Conservation (phyloP, 2,797 vertebrate genomes). For the Linurgus olivaceus region DNA sequence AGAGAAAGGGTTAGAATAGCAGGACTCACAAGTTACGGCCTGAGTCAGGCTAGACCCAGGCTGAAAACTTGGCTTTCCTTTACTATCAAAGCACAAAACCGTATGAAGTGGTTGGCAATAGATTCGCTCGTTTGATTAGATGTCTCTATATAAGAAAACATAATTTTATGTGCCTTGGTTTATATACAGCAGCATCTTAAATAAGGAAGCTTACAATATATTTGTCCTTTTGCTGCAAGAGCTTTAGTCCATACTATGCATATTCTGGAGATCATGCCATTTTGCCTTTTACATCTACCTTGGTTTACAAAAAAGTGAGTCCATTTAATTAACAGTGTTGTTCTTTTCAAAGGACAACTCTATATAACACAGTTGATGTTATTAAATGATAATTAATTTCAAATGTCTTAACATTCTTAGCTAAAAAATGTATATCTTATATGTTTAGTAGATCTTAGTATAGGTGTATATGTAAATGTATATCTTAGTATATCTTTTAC, state of each 20-base stretch:
- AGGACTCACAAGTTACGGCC: constrained; percentile 86
- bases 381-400: neutral
- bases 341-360: constrained; percentile 49
- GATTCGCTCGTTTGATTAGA: constrained; percentile 64
- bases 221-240: constrained; percentile 64
- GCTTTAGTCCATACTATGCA: constrained; percentile 24
- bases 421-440: neutral
- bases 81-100: constrained; percentile 69
- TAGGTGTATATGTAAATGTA: neutral
- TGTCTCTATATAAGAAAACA: constrained; percentile 38
- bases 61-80: constrained; percentile 79
- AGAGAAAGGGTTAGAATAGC: constrained; percentile 98
- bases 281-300: constrained; percentile 53
- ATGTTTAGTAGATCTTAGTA: neutral
- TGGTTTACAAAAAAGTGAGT: constrained; percentile 22
- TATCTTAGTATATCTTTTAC: neutral
- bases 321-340: constrained; percentile 41
- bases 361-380: neutral
- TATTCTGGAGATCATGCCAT: constrained; percentile 25
- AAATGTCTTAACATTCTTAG: neutral
- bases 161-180: constrained; percentile 33
- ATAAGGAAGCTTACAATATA: neutral
- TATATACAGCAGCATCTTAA: constrained; percentile 61
- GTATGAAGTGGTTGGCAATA: constrained; percentile 65
- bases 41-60: constrained; percentile 79